These are phyloP conservation scores for Caenorhabditis afra DNA, from an alignment of 2,888 invertebrate species.

Conservation along the genomic window DNA sequence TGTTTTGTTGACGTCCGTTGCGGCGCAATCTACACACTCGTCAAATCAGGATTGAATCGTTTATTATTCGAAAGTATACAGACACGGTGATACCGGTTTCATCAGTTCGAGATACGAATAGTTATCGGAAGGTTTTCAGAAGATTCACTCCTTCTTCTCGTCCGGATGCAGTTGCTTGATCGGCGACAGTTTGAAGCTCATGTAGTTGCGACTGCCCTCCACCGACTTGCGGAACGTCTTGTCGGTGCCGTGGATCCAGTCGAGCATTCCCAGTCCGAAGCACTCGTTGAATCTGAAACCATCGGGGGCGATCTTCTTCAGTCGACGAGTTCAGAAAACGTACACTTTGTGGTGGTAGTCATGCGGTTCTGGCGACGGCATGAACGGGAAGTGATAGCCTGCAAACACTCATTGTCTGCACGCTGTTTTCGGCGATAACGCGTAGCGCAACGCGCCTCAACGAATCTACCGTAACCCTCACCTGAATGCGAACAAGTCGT, in stretches of 20 bases:
- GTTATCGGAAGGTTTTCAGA: background rate
- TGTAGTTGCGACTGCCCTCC: conserved; percentile 86
- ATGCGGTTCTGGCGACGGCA: conserved; percentile 90
- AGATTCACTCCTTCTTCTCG: conserved; percentile 39
- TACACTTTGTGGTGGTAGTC: conserved; percentile 90
- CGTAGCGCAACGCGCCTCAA: background rate
- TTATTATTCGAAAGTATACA: background rate
- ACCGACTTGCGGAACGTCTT: conserved; percentile 86
- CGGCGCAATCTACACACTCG: background rate
- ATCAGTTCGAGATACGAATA: conserved; percentile 5
- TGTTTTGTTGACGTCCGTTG: background rate
- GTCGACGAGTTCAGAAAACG: conserved; percentile 61
- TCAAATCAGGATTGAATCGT: background rate
- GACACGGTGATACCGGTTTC: conserved; percentile 7
- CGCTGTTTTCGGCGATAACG: conserved; percentile 14
- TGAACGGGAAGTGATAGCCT: conserved; percentile 89
- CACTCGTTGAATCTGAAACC: conserved; percentile 88
- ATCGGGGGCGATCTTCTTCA: background rate
- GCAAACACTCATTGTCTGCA: conserved; percentile 18
- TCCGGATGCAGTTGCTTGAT: conserved; percentile 80
- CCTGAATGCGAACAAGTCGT: conserved; percentile 89
- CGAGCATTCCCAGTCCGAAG: conserved; percentile 89
- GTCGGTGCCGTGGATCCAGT: conserved; percentile 90
- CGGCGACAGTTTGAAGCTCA: conserved; percentile 81
- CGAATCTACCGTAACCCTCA: conserved; percentile 3